Evolutionary conservation across 1,140 invertebrate genomes (phyloP).

Genomic region (Drosophila serrata): DNA sequence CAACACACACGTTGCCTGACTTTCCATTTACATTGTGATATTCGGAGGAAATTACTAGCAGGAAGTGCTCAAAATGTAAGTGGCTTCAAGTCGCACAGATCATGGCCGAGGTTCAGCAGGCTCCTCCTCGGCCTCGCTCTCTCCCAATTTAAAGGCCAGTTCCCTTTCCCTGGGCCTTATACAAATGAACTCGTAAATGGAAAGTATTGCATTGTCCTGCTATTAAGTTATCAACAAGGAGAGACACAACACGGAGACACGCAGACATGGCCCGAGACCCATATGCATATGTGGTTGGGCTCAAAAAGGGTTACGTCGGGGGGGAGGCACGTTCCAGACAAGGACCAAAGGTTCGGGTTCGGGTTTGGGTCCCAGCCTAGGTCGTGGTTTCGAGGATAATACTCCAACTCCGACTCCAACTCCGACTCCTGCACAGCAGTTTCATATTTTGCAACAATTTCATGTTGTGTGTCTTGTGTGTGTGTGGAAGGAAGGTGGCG

Average conservation of each 20-base stretch:
- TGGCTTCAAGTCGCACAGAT: conserved; percentile 10
- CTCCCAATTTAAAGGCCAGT: conserved; percentile 45
- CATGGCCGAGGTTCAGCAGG: background rate
- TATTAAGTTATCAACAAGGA: conserved; percentile 78
- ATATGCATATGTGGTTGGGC: conserved; percentile 38
- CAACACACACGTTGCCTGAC: conserved; percentile 38
- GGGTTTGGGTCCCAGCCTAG: conserved; percentile 16
- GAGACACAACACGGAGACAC: conserved; percentile 39
- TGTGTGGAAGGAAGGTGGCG: conserved; percentile 23
- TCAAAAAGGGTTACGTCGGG: conserved; percentile 26
- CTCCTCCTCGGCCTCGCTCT: no score
- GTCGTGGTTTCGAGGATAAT: conserved; percentile 53
- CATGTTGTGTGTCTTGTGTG: conserved; percentile 40
- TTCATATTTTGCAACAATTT: conserved; percentile 60
- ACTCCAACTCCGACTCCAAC: conserved; percentile 9
- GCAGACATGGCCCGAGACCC: conserved; percentile 25
- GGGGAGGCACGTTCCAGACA: conserved; percentile 16
- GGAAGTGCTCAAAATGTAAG: conserved; percentile 18
- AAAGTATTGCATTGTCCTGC: conserved; percentile 76
- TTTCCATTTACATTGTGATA: conserved; percentile 41
- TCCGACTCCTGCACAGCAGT: conserved; percentile 10
- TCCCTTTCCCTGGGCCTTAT: conserved; percentile 17
- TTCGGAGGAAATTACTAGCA: conserved; percentile 35
- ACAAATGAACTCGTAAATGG: conserved; percentile 64
- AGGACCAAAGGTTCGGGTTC: background rate